Evolutionary conservation across 2,113 vertebrate species (phyloP).

Genomic region (Marmota monax): DNA sequence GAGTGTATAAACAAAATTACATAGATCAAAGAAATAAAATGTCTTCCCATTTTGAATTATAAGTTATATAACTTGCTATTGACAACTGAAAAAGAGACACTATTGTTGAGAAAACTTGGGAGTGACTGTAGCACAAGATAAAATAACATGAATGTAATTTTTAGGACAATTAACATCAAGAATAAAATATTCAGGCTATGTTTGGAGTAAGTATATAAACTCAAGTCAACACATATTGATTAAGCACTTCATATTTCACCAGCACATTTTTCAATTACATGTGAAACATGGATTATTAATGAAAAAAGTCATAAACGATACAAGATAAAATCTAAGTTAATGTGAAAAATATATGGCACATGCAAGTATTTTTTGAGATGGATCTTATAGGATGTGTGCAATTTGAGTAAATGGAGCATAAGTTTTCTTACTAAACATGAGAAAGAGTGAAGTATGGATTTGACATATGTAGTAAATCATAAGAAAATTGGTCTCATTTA

Average conservation of each 20-base stretch:
- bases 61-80: neutral
- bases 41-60: neutral
- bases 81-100: neutral
- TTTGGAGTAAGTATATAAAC: neutral
- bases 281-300: neutral
- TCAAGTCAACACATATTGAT: neutral
- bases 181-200: neutral
- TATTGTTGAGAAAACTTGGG: neutral
- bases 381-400: neutral
- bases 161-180: neutral
- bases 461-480: neutral
- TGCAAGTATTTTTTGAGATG: neutral
- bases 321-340: neutral
- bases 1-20: neutral
- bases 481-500: neutral
- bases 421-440: neutral
- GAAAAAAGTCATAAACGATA: conserved; percentile 29
- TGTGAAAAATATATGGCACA: neutral
- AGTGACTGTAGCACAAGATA: neutral
- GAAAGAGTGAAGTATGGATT: neutral
- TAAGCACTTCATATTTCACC: conserved; percentile 35
- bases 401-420: neutral
- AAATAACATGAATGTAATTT: neutral
- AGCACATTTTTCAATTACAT: neutral
- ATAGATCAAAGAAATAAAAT: neutral